phyloP scores from a whole-genome alignment of 1,140 invertebrate genomes.

The Zaprionus ghesquierei region DNA sequence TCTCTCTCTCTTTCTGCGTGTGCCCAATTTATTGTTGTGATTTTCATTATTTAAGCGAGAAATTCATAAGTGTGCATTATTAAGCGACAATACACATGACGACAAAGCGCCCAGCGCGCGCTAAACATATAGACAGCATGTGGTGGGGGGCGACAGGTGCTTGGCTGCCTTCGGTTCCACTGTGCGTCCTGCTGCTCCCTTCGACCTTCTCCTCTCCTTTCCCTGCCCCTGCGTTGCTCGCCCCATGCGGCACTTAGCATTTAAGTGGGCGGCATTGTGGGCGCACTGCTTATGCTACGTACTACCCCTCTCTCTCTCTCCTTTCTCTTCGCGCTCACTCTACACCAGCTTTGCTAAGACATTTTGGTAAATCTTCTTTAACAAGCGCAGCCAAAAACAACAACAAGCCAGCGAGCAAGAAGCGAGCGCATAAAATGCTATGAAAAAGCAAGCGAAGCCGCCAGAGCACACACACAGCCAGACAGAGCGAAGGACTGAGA shows the following conservation, averaged over 20 bases:
- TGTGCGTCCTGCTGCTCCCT: neutral
- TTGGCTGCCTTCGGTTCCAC: slow-evolving; percentile 5
- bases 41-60: slow-evolving; percentile 22
- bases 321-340: neutral
- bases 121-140: neutral
- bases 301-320: neutral
- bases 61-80: slow-evolving; percentile 49
- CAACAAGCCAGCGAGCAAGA: slow-evolving; percentile 36
- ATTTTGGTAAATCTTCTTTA: slow-evolving; percentile 78
- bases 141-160: slow-evolving; percentile 37
- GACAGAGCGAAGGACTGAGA: slow-evolving; percentile 11
- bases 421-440: slow-evolving; percentile 67
- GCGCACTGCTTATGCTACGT: slow-evolving; percentile 3
- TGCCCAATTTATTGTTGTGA: slow-evolving; percentile 11
- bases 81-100: slow-evolving; percentile 16
- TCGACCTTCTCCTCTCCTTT: neutral
- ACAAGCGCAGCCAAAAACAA: slow-evolving; percentile 64
- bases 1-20: no score
- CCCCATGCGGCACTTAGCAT: slow-evolving; percentile 72
- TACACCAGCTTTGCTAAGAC: slow-evolving; percentile 49
- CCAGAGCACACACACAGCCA: slow-evolving; percentile 44
- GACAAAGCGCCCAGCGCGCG: neutral
- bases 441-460: slow-evolving; percentile 76
- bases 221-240: neutral
- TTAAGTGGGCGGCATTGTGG: slow-evolving; percentile 72